These are phyloP conservation scores for Chrosomus eos DNA, from an alignment of 2,797 vertebrate species.

Conservation along the genomic window DNA sequence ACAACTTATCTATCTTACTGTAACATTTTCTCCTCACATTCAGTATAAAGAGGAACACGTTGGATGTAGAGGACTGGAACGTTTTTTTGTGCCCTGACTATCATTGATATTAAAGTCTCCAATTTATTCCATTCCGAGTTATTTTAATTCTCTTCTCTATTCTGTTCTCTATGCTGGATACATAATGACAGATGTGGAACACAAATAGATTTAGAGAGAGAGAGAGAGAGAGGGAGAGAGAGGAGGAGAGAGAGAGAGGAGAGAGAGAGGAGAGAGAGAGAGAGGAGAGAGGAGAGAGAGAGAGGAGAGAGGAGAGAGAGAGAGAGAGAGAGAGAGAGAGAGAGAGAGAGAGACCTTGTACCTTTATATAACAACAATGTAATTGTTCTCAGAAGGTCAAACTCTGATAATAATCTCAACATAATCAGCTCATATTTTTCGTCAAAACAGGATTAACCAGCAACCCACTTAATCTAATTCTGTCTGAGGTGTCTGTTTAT, in stretches of 20 bases:
- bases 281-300: too few relatives aligned
- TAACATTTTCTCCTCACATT: background rate
- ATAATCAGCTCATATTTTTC: constrained; percentile 27
- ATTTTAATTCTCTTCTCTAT: constrained; percentile 23
- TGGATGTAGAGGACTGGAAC: background rate
- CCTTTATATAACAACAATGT: constrained; percentile 8
- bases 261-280: too few relatives aligned
- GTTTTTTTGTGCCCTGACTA: background rate
- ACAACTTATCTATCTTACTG: background rate
- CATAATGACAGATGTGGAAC: constrained; percentile 70
- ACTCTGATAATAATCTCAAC: constrained; percentile 10
- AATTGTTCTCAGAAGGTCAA: constrained; percentile 28
- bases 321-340: constrained; percentile 48
- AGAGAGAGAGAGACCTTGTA: constrained; percentile 11
- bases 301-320: too few relatives aligned
- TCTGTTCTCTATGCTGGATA: constrained; percentile 55
- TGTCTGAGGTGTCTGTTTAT: background rate
- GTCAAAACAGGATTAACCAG: constrained; percentile 19
- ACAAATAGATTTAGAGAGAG: constrained; percentile 58
- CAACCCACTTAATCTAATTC: constrained; percentile 19
- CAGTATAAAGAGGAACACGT: background rate
- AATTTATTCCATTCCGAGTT: background rate
- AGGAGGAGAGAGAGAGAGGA: too few relatives aligned
- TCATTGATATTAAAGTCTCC: background rate
- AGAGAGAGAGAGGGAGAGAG: constrained; percentile 20